Base-by-base conservation (phyloP, 1,140 invertebrate genomes). In the Nixonia krombeini region DNA sequence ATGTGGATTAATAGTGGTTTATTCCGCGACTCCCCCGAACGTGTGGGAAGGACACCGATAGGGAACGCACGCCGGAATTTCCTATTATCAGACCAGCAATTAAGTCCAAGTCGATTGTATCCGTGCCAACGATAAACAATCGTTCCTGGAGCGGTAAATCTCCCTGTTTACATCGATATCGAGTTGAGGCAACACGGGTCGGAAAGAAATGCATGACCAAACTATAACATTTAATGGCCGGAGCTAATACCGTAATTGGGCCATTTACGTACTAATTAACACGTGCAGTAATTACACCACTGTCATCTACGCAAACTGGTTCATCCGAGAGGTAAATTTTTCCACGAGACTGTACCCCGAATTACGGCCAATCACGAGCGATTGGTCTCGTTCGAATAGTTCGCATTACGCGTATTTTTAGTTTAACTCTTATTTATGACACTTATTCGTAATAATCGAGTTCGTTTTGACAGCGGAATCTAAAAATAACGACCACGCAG, bases 1-100 rank as follows among this genome's bases (percentile, higher is more conserved):
- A 78, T 84, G 75, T 82, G 81, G 83, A 85, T 85, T 85, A 85
- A 85, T 84, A 81, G 78, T 53, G 76, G 77, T 83, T 85, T 82
- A 84, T 76, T 78, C 74, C 72, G 74, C 47, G 42, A 15, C 55
- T 59, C 42, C 58, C 61, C 53, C 26, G 51, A 64, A 62, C 64
- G 61, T 68, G 29, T 52, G 55, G 46, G 53, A 52, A 70, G 58
- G 64, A 68, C 59, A 37, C 72, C 58, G 57, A 67, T 67, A 62
- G 65, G 66, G 65, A 68, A 47, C 65, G 63, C 41, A 38, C 51
- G 40, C 42, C 67, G 57, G 56, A 72, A 74, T 73, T 74, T 79
- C 50, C 75, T 76, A 81, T 77, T 78, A 79, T 75, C 70, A 59
- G 61, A 41, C 53, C 25, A 63, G 51, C 47, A 74, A 74, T 77